Evolutionary conservation across 1,140 invertebrate genomes (phyloP), one percentile per base, ranked within the genome.

Genomic region (Elymnias hypermnestra): DNA sequence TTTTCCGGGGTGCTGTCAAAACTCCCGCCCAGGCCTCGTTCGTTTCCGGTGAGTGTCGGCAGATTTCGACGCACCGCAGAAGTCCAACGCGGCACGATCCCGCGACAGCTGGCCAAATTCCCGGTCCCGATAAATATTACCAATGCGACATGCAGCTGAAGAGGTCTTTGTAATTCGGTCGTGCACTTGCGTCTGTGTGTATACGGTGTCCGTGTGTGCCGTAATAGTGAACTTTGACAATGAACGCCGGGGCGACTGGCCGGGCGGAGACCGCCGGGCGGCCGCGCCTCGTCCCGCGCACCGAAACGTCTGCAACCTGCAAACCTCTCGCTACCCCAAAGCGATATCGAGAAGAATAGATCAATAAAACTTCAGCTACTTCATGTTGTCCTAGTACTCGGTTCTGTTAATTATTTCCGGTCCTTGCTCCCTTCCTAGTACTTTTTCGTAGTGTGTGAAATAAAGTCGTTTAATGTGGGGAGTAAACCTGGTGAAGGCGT

Each of bases 201-300:
- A 22, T 51, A 38, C 33, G 28, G 38, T 42, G 33, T 58, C 38
- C 65, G 67, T 72, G 70, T 72, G 69, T 57, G 53, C 21, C 65
- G 74, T 72, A 73, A 68, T 72, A 74, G 68, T 82, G 77, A 83
- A 83, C 79, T 81, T 83, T 83, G 76, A 72, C 81, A 83, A 83
- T 83, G 79, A 83, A 83, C 79, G 65, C 57, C 63, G 65, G 61
- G 71, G 65, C 67, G 62, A 67, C 72, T 71, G 73, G 63, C 71
- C 65, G 67, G 63, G 63, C 47, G 39, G 55, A 59, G 61, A 53
- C 43, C 53, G 52, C 41, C 43, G 42, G 57, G 54, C 36, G 58
- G 57, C 54, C 52, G 46, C 50, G 31, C 53, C 57, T 58, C 49
- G 57, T 53, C 54, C 54, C 50, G 36, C 40, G 31, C 46, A 33